phyloP scores from a whole-genome alignment of 2,888 invertebrate genomes.

The Linhomoeus sp. region DNA sequence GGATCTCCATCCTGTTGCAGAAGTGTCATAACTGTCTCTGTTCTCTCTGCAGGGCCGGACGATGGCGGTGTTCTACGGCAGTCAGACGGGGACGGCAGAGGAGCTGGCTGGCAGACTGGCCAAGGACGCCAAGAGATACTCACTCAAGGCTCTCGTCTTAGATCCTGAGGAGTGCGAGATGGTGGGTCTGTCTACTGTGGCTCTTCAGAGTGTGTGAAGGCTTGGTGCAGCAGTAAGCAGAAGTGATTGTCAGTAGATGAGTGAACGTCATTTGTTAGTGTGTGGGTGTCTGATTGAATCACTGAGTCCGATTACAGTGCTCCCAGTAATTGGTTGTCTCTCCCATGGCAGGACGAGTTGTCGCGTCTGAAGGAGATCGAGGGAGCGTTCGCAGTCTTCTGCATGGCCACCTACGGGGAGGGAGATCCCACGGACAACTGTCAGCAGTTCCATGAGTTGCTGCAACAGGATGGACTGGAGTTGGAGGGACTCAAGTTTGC shows the following conservation, averaged over 20 bases:
- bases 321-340: too few relatives aligned
- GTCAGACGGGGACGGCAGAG: conserved; percentile 96
- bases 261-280: too few relatives aligned
- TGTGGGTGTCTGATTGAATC: too few relatives aligned
- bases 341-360: conserved; percentile 87
- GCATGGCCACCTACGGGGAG: conserved; percentile 95
- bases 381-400: conserved; percentile 84
- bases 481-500: conserved; percentile 76
- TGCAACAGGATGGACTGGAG: conserved; percentile 70
- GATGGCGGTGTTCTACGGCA: conserved; percentile 93
- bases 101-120: conserved; percentile 92
- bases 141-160: conserved; percentile 90
- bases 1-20: too few relatives aligned
- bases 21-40: too few relatives aligned
- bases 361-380: conserved; percentile 61
- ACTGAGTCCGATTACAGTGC: too few relatives aligned
- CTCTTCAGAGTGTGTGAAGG: not conserved
- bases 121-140: conserved; percentile 81
- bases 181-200: conserved; percentile 41
- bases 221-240: not conserved
- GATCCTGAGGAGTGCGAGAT: conserved; percentile 99
- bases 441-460: conserved; percentile 89
- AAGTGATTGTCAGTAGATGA: too few relatives aligned
- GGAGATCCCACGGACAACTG: conserved; percentile 99
- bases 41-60: conserved; percentile 44